phyloP scores from a whole-genome alignment of 2,113 vertebrate species.

The Ciconia maguari region DNA sequence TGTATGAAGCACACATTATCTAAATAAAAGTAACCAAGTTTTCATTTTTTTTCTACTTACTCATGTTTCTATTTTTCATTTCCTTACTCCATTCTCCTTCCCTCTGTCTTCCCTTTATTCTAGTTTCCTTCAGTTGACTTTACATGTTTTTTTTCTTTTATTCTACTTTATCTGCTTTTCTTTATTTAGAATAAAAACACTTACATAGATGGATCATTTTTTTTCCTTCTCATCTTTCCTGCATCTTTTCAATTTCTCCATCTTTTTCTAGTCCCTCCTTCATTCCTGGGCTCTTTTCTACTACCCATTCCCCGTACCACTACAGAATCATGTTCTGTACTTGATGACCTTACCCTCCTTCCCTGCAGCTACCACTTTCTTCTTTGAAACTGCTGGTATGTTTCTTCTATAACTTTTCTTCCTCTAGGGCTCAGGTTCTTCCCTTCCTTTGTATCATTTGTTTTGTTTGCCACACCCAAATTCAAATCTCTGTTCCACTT shows the following conservation, averaged over 20 bases:
- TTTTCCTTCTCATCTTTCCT: background rate
- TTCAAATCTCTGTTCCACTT: background rate
- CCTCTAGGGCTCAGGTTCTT: background rate
- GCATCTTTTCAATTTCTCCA: background rate
- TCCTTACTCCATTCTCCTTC: background rate
- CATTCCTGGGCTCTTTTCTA: background rate
- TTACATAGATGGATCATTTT: background rate
- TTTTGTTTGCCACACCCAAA: background rate
- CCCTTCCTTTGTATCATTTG: background rate
- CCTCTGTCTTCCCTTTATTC: background rate
- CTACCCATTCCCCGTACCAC: background rate
- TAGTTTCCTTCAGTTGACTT: background rate
- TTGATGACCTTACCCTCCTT: background rate
- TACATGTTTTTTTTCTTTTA: background rate
- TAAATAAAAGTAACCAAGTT: background rate
- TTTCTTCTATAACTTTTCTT: background rate
- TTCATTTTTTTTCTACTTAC: background rate
- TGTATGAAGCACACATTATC: background rate
- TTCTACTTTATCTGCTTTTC: background rate
- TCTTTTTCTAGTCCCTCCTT: background rate
- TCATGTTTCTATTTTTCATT: background rate
- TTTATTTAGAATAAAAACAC: background rate
- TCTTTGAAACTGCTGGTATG: background rate
- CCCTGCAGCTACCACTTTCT: background rate
- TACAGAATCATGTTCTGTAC: background rate